Percentiles rank a stretch among this genome's conserved stretches.
Conservation (phyloP, 2,888 invertebrate species). For the Tetropium fuscum region DNA sequence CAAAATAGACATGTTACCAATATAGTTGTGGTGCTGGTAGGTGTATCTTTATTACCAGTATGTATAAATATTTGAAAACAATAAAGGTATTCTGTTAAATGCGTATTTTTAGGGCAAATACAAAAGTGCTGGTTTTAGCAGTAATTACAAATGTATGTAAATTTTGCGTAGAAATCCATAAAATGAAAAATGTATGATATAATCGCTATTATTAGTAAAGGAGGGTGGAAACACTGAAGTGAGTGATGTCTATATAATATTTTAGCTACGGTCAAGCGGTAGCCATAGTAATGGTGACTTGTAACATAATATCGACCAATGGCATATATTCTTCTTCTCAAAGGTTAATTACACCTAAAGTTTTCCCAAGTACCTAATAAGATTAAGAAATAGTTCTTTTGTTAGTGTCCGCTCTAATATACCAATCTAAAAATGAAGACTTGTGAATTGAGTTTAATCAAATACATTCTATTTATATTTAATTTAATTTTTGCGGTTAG, state of each 20-base stretch:
- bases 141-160: constrained; percentile 8
- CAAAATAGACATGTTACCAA: too few species aligned
- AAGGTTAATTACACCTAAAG: constrained; percentile 11
- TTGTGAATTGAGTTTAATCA: constrained; percentile 77
- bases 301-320: constrained; percentile 27
- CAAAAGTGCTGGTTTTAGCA: background rate
- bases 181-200: constrained; percentile 24
- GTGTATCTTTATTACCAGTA: too few species aligned
- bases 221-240: constrained; percentile 4
- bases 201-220: constrained; percentile 22
- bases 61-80: too few species aligned
- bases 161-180: constrained; percentile 17
- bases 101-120: background rate
- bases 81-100: too few species aligned
- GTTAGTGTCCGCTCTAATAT: constrained; percentile 16
- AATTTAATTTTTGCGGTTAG: constrained; percentile 84
- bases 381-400: constrained; percentile 21
- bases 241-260: constrained; percentile 8
- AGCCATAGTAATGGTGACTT: constrained; percentile 31
- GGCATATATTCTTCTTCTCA: background rate
- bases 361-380: background rate
- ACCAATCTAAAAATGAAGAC: constrained; percentile 51
- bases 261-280: constrained; percentile 8
- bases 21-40: too few species aligned
- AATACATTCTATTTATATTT: constrained; percentile 79